Conservation (phyloP, 2,888 invertebrate species). For the Cenopis cana region DNA sequence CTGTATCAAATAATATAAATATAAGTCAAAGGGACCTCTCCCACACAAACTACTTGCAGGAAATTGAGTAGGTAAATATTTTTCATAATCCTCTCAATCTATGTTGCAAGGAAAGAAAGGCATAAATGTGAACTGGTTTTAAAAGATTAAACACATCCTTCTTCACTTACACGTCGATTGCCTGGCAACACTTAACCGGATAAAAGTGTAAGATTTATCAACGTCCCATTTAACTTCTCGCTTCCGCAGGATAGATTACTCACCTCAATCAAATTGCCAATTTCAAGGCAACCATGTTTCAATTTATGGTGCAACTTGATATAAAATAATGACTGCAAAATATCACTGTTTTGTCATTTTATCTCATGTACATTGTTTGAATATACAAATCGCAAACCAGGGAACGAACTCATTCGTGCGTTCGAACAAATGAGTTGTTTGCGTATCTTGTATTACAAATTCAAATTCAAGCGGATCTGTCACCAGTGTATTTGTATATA, state of each 20-base stretch:
- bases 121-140: background rate
- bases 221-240: slow-evolving; percentile 33
- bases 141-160: background rate
- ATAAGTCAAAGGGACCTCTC: too few species aligned
- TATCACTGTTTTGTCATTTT: too few species aligned
- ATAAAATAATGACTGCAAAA: background rate
- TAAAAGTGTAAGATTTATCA: slow-evolving; percentile 35
- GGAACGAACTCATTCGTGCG: too few species aligned
- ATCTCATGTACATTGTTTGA: too few species aligned
- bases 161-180: slow-evolving; percentile 1
- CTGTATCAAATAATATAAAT: too few species aligned
- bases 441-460: too few species aligned
- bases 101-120: background rate
- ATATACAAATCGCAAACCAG: too few species aligned
- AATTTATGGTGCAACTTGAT: background rate
- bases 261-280: slow-evolving; percentile 27
- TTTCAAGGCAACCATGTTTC: slow-evolving; percentile 1
- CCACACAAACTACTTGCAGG: background rate
- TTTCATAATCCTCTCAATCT: background rate
- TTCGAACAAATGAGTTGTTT: too few species aligned
- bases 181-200: slow-evolving; percentile 12
- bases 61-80: background rate
- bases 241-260: slow-evolving; percentile 18
- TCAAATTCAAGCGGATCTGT: too few species aligned
- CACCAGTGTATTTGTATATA: too few species aligned